Base-by-base conservation (phyloP, 2,888 invertebrate species). In the Anthrax anthrax region DNA sequence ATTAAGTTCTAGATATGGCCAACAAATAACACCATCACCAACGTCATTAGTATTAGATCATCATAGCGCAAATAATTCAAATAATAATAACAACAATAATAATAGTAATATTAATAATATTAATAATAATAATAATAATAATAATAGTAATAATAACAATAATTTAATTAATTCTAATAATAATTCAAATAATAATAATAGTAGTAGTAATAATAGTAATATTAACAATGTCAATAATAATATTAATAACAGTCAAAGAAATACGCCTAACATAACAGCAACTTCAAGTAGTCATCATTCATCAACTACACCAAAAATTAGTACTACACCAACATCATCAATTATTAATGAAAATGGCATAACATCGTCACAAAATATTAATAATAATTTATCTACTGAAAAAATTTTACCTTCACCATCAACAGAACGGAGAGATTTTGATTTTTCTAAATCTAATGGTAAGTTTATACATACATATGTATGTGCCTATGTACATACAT, bases 371-470 rank as follows among this genome's bases (percentile, higher is more conserved):
- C 29, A 32, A 32, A 12, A 9, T 32, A 12, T 12, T 32, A 12
- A 3, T 4, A 47, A 40, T 4, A 36, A 36, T 14, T 37, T 40
- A 43, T 48, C 53, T 39, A 42, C 49, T 44, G 65, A 65, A 39
- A 64, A 64, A 49, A 52, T 67, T 46, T 56, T 66, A 44, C 59
- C 61, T 48, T 64, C 68, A 43, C 64, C 69, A 34, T 60, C 55
- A 50, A 56, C 54, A 49, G 62, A 56, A 14, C 58, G 63, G 39
- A 63, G 65, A 46, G 69, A 69, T 37, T 69, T 68, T 51, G 69
- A 69, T 57, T 59, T 68, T 52, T 60, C 65, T 52, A 69, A 69
- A 62, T 63, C 67, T 47, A 69, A 67, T 60, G 64, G 69, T 69
- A 57, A 68, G 69, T 68, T 57, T 36, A 2, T 40, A n/a, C 16